A percentile compares a stretch with the other conserved stretches of the same genome.
phyloP scores from a whole-genome alignment of 2,797 vertebrate species.

The Apodemus agrarius region DNA sequence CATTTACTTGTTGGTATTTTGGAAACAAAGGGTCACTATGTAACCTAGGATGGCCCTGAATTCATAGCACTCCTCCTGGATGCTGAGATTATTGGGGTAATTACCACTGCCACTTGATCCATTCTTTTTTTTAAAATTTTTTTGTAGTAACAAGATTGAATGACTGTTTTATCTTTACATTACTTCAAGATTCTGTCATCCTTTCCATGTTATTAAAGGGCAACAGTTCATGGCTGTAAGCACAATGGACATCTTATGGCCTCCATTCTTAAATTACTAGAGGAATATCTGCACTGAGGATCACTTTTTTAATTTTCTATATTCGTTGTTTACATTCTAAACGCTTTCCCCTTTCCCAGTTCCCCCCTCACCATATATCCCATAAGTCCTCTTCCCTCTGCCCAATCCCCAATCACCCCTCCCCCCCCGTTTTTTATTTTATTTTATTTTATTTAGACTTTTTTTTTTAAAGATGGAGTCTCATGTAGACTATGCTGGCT shows the following conservation, averaged over 20 bases:
- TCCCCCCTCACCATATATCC: too few relatives aligned
- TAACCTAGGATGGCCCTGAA: neutral
- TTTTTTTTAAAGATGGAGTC: neutral
- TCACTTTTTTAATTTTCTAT: too few relatives aligned
- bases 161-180: neutral
- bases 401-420: too few relatives aligned
- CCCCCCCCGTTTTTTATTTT: too few relatives aligned
- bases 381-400: too few relatives aligned
- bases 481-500: neutral
- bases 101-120: neutral
- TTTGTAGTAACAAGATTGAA: neutral
- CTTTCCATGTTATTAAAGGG: conserved; percentile 19
- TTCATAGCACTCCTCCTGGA: neutral
- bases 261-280: conserved; percentile 19
- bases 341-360: too few relatives aligned
- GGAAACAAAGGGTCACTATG: neutral
- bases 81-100: neutral
- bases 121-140: neutral
- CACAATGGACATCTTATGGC: neutral
- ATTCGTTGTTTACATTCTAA: too few relatives aligned
- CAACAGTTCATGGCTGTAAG: neutral
- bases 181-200: neutral
- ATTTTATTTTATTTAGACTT: too few relatives aligned
- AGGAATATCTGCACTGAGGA: neutral
- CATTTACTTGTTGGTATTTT: neutral